Percentiles rank a stretch among this genome's conserved stretches.
Conservation (phyloP, 2,113 vertebrate genomes). For the Mus spicilegus region DNA sequence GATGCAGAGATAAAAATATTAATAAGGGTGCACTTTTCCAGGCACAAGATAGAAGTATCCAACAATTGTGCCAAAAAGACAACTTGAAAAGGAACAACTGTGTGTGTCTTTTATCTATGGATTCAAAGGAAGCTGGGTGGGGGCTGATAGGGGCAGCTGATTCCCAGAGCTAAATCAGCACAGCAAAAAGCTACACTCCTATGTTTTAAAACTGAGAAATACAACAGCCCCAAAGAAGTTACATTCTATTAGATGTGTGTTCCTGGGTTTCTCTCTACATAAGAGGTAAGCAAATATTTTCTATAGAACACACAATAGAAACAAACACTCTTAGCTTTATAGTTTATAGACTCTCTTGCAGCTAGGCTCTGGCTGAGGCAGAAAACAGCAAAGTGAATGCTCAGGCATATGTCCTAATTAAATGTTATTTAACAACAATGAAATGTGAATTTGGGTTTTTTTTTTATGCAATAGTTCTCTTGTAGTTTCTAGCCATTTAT, state of each 20-base stretch:
- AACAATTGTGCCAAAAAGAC: too few relatives aligned
- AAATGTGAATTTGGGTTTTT: slow-evolving; percentile 13
- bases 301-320: not conserved
- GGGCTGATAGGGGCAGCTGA: too few relatives aligned
- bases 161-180: too few relatives aligned
- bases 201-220: not conserved
- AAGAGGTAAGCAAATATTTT: not conserved
- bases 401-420: not conserved
- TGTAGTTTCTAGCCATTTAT: not conserved
- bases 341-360: not conserved
- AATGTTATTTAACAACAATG: not conserved
- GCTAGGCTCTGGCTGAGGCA: not conserved
- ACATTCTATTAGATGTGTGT: not conserved
- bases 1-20: too few relatives aligned
- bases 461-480: not conserved
- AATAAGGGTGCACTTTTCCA: too few relatives aligned
- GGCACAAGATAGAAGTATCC: too few relatives aligned
- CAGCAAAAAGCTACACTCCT: too few relatives aligned
- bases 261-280: not conserved
- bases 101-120: too few relatives aligned
- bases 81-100: too few relatives aligned
- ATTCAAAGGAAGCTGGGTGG: too few relatives aligned
- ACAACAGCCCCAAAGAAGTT: not conserved
- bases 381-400: not conserved
- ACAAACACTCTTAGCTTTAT: not conserved